Evolutionary conservation across 2,113 vertebrate species (phyloP).

Genomic region (Gymnocephalus cernua): DNA sequence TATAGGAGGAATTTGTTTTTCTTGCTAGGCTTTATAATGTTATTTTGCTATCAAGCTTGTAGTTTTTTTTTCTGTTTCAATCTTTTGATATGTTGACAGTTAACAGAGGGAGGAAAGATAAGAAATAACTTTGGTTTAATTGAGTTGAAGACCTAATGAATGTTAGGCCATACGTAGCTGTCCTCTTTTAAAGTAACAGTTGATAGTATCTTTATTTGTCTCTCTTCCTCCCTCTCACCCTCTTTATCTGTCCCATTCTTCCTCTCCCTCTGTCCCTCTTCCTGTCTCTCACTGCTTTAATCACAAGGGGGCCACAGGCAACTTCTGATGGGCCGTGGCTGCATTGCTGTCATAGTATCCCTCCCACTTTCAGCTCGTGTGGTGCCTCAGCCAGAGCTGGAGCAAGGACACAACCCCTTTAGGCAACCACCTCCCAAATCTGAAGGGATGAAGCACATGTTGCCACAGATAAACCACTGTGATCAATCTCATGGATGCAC

Average conservation of each 20-base stretch:
- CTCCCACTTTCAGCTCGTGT: slow-evolving; percentile 64
- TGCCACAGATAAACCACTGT: slow-evolving; percentile 88
- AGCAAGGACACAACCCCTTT: slow-evolving; percentile 82
- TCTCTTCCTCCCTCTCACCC: slow-evolving; percentile 22
- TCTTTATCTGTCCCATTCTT: slow-evolving; percentile 41
- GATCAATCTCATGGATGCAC: slow-evolving; percentile 88
- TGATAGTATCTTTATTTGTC: slow-evolving; percentile 75
- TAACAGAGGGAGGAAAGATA: slow-evolving; percentile 65
- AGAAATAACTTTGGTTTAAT: slow-evolving; percentile 78
- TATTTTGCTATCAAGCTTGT: slow-evolving; percentile 45
- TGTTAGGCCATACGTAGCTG: slow-evolving; percentile 68
- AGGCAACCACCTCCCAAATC: slow-evolving; percentile 81
- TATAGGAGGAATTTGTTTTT: slow-evolving; percentile 2
- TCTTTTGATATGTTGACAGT: slow-evolving; percentile 72
- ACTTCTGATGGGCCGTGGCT: slow-evolving; percentile 75
- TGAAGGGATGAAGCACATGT: slow-evolving; percentile 84
- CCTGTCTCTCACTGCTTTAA: slow-evolving; percentile 74
- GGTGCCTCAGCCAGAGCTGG: slow-evolving; percentile 71
- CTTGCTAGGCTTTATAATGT: slow-evolving; percentile 7
- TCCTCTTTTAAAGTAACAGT: slow-evolving; percentile 67
- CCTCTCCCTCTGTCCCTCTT: slow-evolving; percentile 49
- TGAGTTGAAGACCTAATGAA: slow-evolving; percentile 81
- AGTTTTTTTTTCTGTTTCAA: slow-evolving; percentile 53
- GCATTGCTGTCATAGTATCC: slow-evolving; percentile 76
- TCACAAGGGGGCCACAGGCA: slow-evolving; percentile 80